Conservation (phyloP, 2,113 vertebrate genomes). For the Numenius arquata region DNA sequence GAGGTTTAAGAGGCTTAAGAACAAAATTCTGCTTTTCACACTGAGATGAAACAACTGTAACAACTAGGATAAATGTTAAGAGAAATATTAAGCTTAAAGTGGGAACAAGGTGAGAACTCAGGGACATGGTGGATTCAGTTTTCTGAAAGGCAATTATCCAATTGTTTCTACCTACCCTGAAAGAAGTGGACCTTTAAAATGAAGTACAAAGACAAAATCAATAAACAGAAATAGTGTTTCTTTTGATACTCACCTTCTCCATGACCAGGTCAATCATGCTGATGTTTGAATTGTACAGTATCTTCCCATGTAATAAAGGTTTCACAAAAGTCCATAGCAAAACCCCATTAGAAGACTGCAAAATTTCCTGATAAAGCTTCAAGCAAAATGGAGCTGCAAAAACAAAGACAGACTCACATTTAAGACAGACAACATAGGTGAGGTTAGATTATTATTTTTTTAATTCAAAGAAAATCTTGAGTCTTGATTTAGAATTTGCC, state of each 20-base stretch:
- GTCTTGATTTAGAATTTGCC: neutral
- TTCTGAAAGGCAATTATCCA: neutral
- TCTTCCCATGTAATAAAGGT: conserved; percentile 73
- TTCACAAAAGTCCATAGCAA: conserved; percentile 77
- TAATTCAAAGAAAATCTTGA: neutral
- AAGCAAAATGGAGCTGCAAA: conserved; percentile 73
- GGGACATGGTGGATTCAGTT: neutral
- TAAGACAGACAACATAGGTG: neutral
- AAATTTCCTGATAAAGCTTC: conserved; percentile 75
- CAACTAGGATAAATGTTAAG: neutral
- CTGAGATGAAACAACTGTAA: neutral
- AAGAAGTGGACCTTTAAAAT: neutral
- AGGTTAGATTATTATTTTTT: neutral
- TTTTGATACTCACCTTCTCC: conserved; percentile 55
- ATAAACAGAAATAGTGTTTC: neutral
- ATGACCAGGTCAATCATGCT: conserved; percentile 62
- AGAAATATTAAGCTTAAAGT: neutral
- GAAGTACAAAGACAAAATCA: neutral
- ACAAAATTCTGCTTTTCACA: neutral
- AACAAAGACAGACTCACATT: neutral
- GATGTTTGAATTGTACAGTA: conserved; percentile 69
- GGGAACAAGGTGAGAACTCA: neutral
- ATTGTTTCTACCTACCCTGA: neutral
- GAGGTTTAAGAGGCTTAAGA: neutral
- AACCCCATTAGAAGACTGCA: conserved; percentile 72